These are phyloP conservation scores for Euspilapteryx auroguttella DNA, from an alignment of 2,888 invertebrate species.

Conservation along the genomic window DNA sequence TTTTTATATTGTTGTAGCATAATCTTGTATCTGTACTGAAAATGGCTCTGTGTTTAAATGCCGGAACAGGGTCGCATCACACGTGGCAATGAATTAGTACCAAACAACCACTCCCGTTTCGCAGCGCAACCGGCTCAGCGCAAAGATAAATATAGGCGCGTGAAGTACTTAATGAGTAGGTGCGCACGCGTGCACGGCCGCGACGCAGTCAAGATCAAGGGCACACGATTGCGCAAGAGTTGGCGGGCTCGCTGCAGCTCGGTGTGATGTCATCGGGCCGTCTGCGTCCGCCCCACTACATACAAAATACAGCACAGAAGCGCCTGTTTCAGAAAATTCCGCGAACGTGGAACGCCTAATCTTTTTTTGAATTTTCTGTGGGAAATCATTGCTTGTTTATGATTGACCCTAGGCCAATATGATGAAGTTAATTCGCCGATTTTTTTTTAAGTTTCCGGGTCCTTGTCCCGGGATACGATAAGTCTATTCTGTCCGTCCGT, in stretches of 20 bases:
- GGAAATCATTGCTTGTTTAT: too few species aligned
- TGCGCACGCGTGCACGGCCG: conserved; percentile 34
- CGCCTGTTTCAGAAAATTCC: too few species aligned
- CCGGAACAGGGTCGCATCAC: conserved; percentile 30
- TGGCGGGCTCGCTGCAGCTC: conserved; percentile 48
- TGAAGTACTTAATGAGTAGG: conserved; percentile 10
- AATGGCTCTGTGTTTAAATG: conserved; percentile 17
- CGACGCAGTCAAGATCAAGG: conserved; percentile 63
- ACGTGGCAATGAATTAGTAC: conserved; percentile 28
- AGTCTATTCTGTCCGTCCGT: too few species aligned
- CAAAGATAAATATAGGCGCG: conserved; percentile 46
- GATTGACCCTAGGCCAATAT: too few species aligned
- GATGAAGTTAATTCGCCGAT: too few species aligned
- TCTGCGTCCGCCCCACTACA: conserved; percentile 25
- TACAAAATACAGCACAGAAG: too few species aligned
- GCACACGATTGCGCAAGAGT: conserved; percentile 56
- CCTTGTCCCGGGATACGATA: too few species aligned
- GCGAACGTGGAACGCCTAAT: conserved; percentile 32
- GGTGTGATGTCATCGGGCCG: conserved; percentile 51
- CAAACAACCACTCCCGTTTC: conserved; percentile 18
- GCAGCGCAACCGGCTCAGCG: conserved; percentile 24
- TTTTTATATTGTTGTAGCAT: too few species aligned
- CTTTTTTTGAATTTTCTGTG: conserved; percentile 36
- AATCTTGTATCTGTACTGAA: too few species aligned
- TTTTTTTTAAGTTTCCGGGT: too few species aligned